Base-by-base conservation (phyloP, 2,113 vertebrate species). In the Mesocricetus auratus region DNA sequence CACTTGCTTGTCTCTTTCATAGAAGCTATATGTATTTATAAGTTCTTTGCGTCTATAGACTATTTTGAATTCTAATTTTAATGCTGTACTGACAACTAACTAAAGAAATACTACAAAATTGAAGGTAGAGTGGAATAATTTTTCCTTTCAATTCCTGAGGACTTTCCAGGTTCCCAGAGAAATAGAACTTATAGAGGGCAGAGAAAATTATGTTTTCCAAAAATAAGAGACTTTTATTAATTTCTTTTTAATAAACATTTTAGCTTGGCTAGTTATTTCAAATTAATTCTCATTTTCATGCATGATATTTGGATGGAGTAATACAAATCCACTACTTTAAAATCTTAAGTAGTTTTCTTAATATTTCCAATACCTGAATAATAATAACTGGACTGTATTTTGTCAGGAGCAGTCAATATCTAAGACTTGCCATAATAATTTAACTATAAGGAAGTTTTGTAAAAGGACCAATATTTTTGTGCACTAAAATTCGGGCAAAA, bases 91-190 rank as follows among this genome's bases (percentile, higher is more conserved):
- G 12, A 92, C 62, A 78, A 82, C 58, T 74, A n/a, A 33, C 45
- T 81, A 21, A 71, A 71, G 94, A 96, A 94, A 39, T 45, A 75
- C 33, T 75, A 3, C 24, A 36, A 10, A 60, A 21, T 36, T 42
- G 21, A 95, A 4, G n/a, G 3, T 29, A 71, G 5, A 68, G 8
- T 36, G 6, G 0, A 81, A 71, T 39, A 31, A 39, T 58, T 22
- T 60, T 78, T 93, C 31, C 64, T 77, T 94, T 94, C 82, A 95
- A 94, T 94, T 92, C 15, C n/a, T 79, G 58, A 96, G 39, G 87
- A 13, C 42, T 93, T 77, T 47, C 36, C 33, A 95, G 1, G n/a
- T 78, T 69, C 19, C 53, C 6, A 26, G 42, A 12, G 39, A 68
- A 74, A 24, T 60, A 68, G 31, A 92, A 81, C 81, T 64, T 94